phyloP scores from a whole-genome alignment of 2,797 vertebrate species.

The Martes flavigula region DNA sequence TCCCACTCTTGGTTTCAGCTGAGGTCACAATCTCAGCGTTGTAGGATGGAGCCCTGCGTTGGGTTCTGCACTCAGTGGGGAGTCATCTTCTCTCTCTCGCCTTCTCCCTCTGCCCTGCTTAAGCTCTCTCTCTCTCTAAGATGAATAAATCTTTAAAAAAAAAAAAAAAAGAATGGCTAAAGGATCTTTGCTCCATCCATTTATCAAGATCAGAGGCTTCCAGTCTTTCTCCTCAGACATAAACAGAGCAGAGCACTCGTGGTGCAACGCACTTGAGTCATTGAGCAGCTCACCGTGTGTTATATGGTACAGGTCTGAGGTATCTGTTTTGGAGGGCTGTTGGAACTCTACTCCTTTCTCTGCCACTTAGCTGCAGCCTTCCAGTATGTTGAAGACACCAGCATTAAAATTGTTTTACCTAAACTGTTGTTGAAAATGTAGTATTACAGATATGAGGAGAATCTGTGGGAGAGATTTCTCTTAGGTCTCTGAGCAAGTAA shows the following conservation, averaged over 20 bases:
- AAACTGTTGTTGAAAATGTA: neutral
- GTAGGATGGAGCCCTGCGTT: too few species aligned
- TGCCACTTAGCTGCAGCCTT: neutral
- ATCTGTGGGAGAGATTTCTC: neutral
- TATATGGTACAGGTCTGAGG: neutral
- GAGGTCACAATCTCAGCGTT: too few species aligned
- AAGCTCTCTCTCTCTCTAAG: too few species aligned
- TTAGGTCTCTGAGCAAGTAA: neutral
- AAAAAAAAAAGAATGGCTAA: neutral
- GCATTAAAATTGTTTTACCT: neutral
- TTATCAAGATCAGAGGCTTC: neutral
- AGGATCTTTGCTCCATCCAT: neutral
- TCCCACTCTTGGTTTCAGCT: too few species aligned
- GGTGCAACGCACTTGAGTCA: neutral
- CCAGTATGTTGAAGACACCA: neutral
- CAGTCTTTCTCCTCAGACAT: neutral
- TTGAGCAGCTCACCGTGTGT: neutral
- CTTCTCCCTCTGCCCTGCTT: too few species aligned
- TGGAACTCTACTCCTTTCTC: neutral
- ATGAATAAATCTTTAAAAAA: too few species aligned
- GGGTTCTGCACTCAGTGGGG: too few species aligned
- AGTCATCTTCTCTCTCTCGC: too few species aligned
- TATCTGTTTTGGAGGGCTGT: neutral
- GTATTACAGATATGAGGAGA: neutral
- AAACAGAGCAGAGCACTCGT: neutral